Conservation (phyloP, 2,888 invertebrate species). For the Noctua pronuba region DNA sequence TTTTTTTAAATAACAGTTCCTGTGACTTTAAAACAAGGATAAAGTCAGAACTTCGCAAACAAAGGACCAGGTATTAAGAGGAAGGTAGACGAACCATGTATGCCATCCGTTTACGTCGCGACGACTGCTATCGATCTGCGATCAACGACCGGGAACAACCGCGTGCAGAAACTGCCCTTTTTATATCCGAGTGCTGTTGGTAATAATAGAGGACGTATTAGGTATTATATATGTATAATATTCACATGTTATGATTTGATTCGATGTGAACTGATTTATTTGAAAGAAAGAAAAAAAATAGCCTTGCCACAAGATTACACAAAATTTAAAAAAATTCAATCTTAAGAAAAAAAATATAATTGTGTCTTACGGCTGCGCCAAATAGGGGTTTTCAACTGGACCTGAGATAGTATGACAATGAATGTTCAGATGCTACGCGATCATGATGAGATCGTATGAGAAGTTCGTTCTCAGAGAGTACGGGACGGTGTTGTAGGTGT, state of each 20-base stretch:
- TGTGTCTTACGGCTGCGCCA: neutral
- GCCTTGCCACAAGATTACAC: too few relatives aligned
- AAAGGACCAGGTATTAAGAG: neutral
- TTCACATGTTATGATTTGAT: neutral
- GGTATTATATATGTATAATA: too few relatives aligned
- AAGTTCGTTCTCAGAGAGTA: too few relatives aligned
- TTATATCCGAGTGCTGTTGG: neutral
- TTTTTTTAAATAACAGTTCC: too few relatives aligned
- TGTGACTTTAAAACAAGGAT: neutral
- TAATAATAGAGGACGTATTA: neutral
- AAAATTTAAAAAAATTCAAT: too few relatives aligned
- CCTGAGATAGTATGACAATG: neutral
- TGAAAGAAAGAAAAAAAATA: too few relatives aligned
- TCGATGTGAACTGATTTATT: neutral
- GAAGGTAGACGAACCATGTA: neutral
- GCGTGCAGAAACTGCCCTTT: constrained; percentile 5
- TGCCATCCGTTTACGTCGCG: neutral
- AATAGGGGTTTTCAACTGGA: neutral
- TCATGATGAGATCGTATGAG: neutral
- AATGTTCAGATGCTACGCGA: neutral
- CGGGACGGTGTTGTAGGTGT: too few relatives aligned
- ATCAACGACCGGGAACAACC: constrained; percentile 6
- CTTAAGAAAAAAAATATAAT: too few relatives aligned
- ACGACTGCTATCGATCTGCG: constrained; percentile 31
- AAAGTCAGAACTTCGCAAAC: neutral